phyloP scores from a whole-genome alignment of 2,113 vertebrate genomes.

The Solea senegalensis region DNA sequence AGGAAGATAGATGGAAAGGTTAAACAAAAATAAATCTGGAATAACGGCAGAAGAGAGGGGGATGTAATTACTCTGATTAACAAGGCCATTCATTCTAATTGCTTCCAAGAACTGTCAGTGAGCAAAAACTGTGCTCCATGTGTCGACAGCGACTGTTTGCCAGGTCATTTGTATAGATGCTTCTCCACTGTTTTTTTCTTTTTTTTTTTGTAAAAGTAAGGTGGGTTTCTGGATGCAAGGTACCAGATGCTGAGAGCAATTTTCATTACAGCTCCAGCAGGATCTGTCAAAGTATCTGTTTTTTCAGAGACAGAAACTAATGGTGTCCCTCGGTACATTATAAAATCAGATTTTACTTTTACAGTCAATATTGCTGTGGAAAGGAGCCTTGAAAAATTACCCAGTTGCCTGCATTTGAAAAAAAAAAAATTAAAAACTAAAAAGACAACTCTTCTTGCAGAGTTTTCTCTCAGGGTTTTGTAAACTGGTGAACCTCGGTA shows the following conservation, averaged over 20 bases:
- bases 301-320: too few species aligned
- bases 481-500: too few species aligned
- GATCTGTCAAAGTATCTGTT: too few species aligned
- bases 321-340: too few species aligned
- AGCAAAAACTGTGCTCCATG: conserved; percentile 15
- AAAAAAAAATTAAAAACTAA: neutral
- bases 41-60: conserved; percentile 49
- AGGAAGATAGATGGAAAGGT: conserved; percentile 64
- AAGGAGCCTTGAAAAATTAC: neutral
- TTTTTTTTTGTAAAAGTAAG: neutral
- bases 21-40: conserved; percentile 70
- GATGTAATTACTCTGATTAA: conserved; percentile 73
- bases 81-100: conserved; percentile 71
- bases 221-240: too few species aligned
- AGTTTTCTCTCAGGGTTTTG: too few species aligned
- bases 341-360: too few species aligned
- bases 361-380: neutral
- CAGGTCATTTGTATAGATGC: neutral
- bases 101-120: conserved; percentile 55
- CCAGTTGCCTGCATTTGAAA: neutral
- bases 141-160: conserved; percentile 14
- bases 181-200: neutral
- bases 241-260: too few species aligned
- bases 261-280: too few species aligned
- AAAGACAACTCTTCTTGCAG: too few species aligned